Conservation (phyloP, 1,140 invertebrate genomes). For the Diabrotica virgifera region DNA sequence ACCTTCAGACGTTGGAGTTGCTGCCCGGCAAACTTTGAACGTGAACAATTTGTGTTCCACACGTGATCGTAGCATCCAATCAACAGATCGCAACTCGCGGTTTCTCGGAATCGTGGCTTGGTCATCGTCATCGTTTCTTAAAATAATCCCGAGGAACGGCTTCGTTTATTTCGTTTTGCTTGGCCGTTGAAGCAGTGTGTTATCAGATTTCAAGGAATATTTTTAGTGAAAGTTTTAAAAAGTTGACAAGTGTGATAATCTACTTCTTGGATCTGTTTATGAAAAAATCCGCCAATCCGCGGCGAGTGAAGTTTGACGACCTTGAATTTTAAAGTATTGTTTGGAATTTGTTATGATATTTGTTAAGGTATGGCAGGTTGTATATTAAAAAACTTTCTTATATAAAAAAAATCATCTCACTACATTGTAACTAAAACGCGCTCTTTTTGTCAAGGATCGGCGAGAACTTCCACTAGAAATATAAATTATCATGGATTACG, state of each 20-base stretch:
- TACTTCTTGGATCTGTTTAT: constrained; percentile 1
- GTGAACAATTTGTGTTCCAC: constrained; percentile 13
- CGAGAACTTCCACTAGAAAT: constrained; percentile 20
- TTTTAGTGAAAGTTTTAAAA: constrained; percentile 12
- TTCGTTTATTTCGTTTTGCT: constrained; percentile 11
- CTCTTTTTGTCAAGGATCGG: constrained; percentile 16
- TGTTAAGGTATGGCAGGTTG: constrained; percentile 9
- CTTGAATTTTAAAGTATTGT: constrained; percentile 4
- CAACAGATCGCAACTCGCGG: constrained; percentile 10
- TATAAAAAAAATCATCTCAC: constrained; percentile 2
- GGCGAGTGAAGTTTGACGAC: constrained; percentile 9
- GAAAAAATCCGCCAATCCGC: background rate
- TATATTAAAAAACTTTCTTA: background rate
- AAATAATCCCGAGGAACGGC: constrained; percentile 25
- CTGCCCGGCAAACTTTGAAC: background rate
- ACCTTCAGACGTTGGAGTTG: constrained; percentile 16
- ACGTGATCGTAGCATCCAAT: constrained; percentile 29
- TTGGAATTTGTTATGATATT: constrained; percentile 18
- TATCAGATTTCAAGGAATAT: constrained; percentile 4
- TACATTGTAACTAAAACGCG: constrained; percentile 9
- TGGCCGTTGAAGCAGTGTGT: background rate
- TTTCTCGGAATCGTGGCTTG: constrained; percentile 29
- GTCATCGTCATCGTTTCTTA: constrained; percentile 37
- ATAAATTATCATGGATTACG: constrained; percentile 40
- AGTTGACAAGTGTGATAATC: constrained; percentile 1